These are phyloP conservation scores for Yponomeuta malinellus DNA, from an alignment of 2,888 invertebrate genomes.

Conservation along the genomic window DNA sequence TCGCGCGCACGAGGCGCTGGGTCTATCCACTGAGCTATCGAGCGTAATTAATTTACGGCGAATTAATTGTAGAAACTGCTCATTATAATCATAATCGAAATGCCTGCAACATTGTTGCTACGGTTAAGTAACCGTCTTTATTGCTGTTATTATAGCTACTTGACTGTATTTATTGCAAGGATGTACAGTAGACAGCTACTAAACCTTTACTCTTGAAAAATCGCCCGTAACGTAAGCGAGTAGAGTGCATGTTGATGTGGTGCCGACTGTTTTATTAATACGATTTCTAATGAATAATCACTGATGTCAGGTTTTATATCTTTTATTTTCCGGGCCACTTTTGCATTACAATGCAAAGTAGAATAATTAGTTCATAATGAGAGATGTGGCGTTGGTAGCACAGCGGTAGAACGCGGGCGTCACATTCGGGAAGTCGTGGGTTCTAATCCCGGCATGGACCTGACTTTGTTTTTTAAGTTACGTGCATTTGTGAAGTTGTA, in stretches of 20 bases:
- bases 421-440: too few species aligned
- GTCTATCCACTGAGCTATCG: not conserved
- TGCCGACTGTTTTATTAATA: constrained; percentile 24
- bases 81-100: constrained; percentile 26
- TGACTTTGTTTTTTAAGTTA: too few species aligned
- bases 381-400: too few species aligned
- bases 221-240: too few species aligned
- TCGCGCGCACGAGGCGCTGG: too few species aligned
- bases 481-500: too few species aligned
- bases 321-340: not conserved
- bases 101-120: constrained; percentile 29
- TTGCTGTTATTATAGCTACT: constrained; percentile 15
- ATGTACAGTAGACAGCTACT: constrained; percentile 20
- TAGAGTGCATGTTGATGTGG: too few species aligned
- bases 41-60: constrained; percentile 26
- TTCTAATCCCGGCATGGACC: too few species aligned
- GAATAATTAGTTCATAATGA: not conserved
- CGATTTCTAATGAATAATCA: constrained; percentile 27
- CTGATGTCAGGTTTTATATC: not conserved
- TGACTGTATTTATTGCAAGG: constrained; percentile 28
- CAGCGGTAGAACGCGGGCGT: too few species aligned
- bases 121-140: constrained; percentile 21
- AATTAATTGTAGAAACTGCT: constrained; percentile 29
- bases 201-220: too few species aligned
- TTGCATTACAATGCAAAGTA: not conserved